Conservation (phyloP, 2,888 invertebrate species). For the Tridacna crocea region DNA sequence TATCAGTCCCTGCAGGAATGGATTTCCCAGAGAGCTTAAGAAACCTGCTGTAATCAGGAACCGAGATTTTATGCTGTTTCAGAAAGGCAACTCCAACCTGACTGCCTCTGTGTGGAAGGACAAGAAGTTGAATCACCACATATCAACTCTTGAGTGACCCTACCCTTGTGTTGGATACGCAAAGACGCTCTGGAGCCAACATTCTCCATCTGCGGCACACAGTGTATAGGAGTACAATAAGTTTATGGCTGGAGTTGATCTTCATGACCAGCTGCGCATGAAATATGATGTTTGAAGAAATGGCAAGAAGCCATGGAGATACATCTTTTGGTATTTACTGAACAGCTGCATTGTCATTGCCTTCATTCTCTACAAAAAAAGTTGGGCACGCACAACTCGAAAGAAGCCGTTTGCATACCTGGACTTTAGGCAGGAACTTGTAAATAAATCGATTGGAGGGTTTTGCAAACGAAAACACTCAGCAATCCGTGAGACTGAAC, state of each 20-base stretch:
- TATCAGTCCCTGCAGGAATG: neutral
- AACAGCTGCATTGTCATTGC: slow-evolving; percentile 41
- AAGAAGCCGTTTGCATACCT: neutral
- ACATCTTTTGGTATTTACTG: slow-evolving; percentile 37
- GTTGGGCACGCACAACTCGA: neutral
- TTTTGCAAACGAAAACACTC: slow-evolving; percentile 13
- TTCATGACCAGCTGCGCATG: slow-evolving; percentile 47
- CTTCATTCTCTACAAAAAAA: slow-evolving; percentile 27
- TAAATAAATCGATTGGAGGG: slow-evolving; percentile 1
- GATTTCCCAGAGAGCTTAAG: neutral
- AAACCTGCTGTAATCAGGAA: slow-evolving; percentile 12
- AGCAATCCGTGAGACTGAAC: neutral
- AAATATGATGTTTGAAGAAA: slow-evolving; percentile 38
- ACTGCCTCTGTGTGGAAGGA: slow-evolving; percentile 37
- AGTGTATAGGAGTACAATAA: slow-evolving; percentile 33
- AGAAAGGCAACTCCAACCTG: slow-evolving; percentile 37
- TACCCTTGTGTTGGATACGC: neutral
- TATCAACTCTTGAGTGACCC: slow-evolving; percentile 51
- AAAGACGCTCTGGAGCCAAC: neutral
- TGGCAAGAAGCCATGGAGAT: slow-evolving; percentile 35
- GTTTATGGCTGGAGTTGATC: slow-evolving; percentile 58
- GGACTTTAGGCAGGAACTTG: slow-evolving; percentile 26
- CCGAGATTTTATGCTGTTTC: slow-evolving; percentile 31
- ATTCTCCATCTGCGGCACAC: neutral
- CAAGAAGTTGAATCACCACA: slow-evolving; percentile 27